A percentile compares a stretch with the other conserved stretches of the same genome.
These are phyloP conservation scores for Petaurus breviceps DNA, from an alignment of 2,113 vertebrate genomes.

Conservation along the genomic window DNA sequence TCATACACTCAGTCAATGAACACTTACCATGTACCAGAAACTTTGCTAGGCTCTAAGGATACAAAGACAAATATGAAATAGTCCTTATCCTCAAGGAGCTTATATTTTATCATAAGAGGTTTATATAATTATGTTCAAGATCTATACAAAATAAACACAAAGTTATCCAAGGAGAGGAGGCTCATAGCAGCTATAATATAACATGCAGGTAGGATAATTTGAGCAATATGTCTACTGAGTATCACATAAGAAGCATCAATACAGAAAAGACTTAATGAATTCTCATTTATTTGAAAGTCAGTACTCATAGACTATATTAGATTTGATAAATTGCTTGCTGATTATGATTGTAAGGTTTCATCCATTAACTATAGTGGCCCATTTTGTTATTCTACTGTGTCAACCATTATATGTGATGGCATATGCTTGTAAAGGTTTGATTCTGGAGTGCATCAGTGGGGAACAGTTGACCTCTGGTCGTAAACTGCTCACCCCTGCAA, in stretches of 20 bases:
- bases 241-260: slow-evolving; percentile 20
- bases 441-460: background rate
- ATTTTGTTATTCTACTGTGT: slow-evolving; percentile 36
- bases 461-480: background rate
- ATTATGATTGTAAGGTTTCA: slow-evolving; percentile 3
- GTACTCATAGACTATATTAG: background rate
- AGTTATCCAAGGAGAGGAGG: background rate
- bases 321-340: slow-evolving; percentile 8
- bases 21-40: background rate
- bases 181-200: background rate
- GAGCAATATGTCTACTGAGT: background rate
- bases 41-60: background rate
- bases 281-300: slow-evolving; percentile 52
- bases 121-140: background rate
- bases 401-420: slow-evolving; percentile 21
- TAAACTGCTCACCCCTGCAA: background rate
- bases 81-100: background rate
- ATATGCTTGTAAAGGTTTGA: background rate
- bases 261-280: slow-evolving; percentile 38
- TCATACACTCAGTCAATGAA: background rate
- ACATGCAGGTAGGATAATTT: background rate
- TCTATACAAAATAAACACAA: background rate
- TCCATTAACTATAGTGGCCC: background rate
- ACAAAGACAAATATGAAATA: background rate
- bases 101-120: background rate